phyloP scores from a whole-genome alignment of 2,888 invertebrate genomes.

The Stenodema calcarata region DNA sequence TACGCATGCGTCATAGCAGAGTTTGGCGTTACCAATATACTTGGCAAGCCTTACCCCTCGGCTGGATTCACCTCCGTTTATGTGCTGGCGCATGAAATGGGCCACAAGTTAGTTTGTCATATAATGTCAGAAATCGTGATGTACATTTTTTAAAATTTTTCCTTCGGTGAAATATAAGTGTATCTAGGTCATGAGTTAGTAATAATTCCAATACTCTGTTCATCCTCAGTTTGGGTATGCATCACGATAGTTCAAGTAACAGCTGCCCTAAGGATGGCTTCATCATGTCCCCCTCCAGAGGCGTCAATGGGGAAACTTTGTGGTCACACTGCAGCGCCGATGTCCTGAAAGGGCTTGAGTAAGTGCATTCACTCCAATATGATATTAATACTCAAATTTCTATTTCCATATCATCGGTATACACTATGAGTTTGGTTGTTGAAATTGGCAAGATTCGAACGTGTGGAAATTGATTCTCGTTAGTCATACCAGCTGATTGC shows the following conservation, averaged over 20 bases:
- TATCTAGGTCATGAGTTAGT: too few species aligned
- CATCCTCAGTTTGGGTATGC: conserved; percentile 74
- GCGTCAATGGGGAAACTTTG: conserved; percentile 74
- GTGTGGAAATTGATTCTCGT: too few species aligned
- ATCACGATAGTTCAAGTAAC: conserved; percentile 78
- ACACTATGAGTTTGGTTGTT: too few species aligned
- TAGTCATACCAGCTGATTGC: too few species aligned
- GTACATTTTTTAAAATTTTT: too few species aligned
- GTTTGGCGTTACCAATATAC: conserved; percentile 74
- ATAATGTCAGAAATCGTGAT: not conserved
- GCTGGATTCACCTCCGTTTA: conserved; percentile 85
- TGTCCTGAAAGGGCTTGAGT: conserved; percentile 70
- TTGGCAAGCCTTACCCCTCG: conserved; percentile 80
- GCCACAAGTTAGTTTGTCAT: conserved; percentile 69
- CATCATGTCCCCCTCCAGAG: conserved; percentile 83
- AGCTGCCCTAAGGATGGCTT: conserved; percentile 77
- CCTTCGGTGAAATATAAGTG: too few species aligned
- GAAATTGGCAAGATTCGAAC: too few species aligned
- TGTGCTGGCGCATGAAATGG: conserved; percentile 70
- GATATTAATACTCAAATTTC: too few species aligned
- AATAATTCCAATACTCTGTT: too few species aligned
- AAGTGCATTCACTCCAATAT: too few species aligned
- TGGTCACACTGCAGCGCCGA: conserved; percentile 80
- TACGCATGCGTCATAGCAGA: conserved; percentile 81
- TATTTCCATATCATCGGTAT: too few species aligned